Evolutionary conservation across 1,140 invertebrate species (phyloP).

Genomic region (Drosophila subpulchrella): DNA sequence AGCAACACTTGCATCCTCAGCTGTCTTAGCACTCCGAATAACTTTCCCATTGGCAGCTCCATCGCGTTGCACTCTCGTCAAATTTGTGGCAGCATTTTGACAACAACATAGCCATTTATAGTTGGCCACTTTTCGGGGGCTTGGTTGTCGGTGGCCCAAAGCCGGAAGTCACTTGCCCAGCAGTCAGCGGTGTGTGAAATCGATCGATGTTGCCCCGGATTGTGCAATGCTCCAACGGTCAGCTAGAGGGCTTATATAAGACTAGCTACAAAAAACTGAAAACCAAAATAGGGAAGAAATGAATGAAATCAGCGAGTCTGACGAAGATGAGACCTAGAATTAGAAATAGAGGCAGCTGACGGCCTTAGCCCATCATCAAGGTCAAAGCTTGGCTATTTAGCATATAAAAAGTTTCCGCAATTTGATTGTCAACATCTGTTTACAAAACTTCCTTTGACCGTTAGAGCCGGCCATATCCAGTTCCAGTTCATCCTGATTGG

Average conservation of each 20-base stretch:
- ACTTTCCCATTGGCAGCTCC: constrained; percentile 39
- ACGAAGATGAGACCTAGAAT: constrained; percentile 13
- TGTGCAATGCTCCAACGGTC: constrained; percentile 58
- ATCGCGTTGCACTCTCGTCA: constrained; percentile 70
- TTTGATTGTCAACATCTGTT: constrained; percentile 22
- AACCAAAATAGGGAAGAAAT: neutral
- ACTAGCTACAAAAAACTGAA: neutral
- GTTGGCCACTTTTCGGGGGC: constrained; percentile 43
- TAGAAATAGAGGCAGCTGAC: constrained; percentile 32
- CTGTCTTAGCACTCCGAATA: neutral
- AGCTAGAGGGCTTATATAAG: constrained; percentile 27
- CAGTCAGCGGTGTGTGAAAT: constrained; percentile 78
- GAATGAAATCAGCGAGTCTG: neutral
- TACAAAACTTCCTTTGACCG: constrained; percentile 24
- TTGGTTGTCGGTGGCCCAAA: constrained; percentile 42
- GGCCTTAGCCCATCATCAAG: constrained; percentile 37
- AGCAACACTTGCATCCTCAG: constrained; percentile 6
- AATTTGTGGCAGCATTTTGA: constrained; percentile 80
- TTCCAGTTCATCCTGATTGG: constrained; percentile 53
- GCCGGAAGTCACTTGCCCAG: constrained; percentile 65
- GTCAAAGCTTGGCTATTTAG: constrained; percentile 50
- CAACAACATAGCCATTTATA: constrained; percentile 76
- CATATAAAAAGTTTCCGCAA: constrained; percentile 30
- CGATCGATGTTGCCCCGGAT: constrained; percentile 54
- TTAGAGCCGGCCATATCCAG: constrained; percentile 45